These are phyloP conservation scores for Neria commutata DNA, from an alignment of 2,888 invertebrate species.

Conservation along the genomic window DNA sequence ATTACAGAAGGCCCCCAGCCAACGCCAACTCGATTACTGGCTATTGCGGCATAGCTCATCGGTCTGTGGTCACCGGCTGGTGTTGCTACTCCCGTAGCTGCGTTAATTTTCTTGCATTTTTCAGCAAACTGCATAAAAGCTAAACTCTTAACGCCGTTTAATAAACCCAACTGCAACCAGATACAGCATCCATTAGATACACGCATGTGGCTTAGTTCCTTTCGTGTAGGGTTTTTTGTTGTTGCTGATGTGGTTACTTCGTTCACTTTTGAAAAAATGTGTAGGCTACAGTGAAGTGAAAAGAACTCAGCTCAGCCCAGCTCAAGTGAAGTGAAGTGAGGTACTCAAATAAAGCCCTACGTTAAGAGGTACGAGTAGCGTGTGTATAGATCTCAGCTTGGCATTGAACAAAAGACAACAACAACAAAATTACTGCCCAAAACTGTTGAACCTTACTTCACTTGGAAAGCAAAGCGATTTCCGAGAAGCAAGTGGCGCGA, in stretches of 20 bases:
- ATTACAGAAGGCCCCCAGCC: too few species aligned
- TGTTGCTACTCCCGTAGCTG: too few species aligned
- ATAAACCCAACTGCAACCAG: not conserved
- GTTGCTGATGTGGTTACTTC: not conserved
- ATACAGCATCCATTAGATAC: not conserved
- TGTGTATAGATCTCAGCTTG: not conserved
- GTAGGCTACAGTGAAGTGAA: not conserved
- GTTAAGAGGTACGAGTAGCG: not conserved
- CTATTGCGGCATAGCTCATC: too few species aligned
- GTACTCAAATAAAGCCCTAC: too few species aligned
- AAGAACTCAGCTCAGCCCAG: not conserved
- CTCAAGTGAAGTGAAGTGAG: too few species aligned
- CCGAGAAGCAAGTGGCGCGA: not conserved
- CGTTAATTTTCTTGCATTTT: not conserved
- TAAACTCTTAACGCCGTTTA: not conserved
- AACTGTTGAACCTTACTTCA: too few species aligned
- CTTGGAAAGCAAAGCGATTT: not conserved
- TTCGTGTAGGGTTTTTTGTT: not conserved
- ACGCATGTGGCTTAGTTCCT: not conserved
- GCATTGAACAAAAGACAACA: too few species aligned
- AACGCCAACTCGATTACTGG: too few species aligned
- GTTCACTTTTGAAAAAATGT: not conserved
- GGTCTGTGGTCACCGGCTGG: too few species aligned
- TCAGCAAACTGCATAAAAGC: not conserved
- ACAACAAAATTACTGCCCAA: not conserved